Conservation (phyloP, 2,797 vertebrate genomes). For the Podarcis lilfordi region DNA sequence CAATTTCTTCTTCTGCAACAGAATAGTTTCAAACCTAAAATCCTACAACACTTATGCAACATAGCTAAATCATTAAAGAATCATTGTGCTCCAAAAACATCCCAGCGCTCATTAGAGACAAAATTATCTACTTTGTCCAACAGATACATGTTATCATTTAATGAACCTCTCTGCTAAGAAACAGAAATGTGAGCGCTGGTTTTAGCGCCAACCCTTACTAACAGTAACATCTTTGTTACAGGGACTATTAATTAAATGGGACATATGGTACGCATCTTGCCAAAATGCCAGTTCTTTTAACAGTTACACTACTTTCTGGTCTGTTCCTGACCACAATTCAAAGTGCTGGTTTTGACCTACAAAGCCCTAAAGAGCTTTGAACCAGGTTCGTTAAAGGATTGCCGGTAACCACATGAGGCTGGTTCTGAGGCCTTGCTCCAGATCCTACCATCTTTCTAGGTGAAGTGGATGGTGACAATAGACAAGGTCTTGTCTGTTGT, state of each 20-base stretch:
- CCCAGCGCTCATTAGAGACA: neutral
- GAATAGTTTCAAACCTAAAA: neutral
- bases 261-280: neutral
- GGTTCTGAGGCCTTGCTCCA: neutral
- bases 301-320: neutral
- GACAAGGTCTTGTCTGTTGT: neutral
- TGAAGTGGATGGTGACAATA: neutral
- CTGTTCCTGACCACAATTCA: neutral
- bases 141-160: neutral
- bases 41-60: neutral
- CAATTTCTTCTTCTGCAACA: neutral
- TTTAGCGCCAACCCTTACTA: neutral
- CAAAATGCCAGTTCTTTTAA: neutral
- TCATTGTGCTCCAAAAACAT: neutral
- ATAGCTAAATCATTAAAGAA: neutral
- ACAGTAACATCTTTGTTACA: slow-evolving; percentile 20
- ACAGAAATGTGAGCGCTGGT: neutral
- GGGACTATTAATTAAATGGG: neutral
- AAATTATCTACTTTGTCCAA: neutral
- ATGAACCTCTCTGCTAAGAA: neutral
- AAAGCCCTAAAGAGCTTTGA: too few species aligned
- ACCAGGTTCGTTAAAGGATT: neutral
- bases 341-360: too few species aligned
- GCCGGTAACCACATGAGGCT: too few species aligned
- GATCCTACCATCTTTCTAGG: neutral